phyloP scores from a whole-genome alignment of 2,797 vertebrate species.

The Anniella stebbinsi region DNA sequence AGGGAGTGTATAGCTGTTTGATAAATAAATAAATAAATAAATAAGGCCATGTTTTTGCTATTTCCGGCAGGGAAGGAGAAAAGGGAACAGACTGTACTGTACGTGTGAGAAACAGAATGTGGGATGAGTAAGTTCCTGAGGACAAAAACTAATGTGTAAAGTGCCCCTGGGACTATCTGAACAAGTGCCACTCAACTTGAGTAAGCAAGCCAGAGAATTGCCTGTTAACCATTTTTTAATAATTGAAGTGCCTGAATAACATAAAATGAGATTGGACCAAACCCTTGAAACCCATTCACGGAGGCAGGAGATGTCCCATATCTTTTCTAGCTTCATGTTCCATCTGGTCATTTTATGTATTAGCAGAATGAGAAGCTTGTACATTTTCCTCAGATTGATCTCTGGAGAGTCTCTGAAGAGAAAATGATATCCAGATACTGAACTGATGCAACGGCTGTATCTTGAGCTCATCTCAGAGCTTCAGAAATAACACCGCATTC shows the following conservation, averaged over 20 bases:
- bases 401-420: slow-evolving; percentile 70
- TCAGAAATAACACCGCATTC: slow-evolving; percentile 71
- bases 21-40: neutral
- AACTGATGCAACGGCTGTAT: slow-evolving; percentile 60
- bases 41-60: neutral
- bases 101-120: neutral
- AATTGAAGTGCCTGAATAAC: neutral
- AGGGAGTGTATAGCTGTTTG: too few relatives aligned
- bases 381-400: slow-evolving; percentile 60
- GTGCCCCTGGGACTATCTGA: neutral
- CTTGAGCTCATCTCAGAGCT: slow-evolving; percentile 69
- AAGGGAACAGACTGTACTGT: neutral
- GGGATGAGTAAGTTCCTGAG: neutral
- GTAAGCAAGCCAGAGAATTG: slow-evolving; percentile 7
- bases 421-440: slow-evolving; percentile 61
- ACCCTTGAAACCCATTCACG: slow-evolving; percentile 42
- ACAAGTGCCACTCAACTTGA: neutral
- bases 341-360: slow-evolving; percentile 24
- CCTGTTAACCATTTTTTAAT: neutral
- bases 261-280: slow-evolving; percentile 54
- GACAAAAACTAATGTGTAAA: neutral
- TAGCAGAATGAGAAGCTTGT: slow-evolving; percentile 51
- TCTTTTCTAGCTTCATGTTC: slow-evolving; percentile 54
- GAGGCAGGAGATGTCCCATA: slow-evolving; percentile 43
- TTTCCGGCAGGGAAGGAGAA: neutral